Conservation (phyloP, 2,113 vertebrate genomes). For the Clupea harengus region DNA sequence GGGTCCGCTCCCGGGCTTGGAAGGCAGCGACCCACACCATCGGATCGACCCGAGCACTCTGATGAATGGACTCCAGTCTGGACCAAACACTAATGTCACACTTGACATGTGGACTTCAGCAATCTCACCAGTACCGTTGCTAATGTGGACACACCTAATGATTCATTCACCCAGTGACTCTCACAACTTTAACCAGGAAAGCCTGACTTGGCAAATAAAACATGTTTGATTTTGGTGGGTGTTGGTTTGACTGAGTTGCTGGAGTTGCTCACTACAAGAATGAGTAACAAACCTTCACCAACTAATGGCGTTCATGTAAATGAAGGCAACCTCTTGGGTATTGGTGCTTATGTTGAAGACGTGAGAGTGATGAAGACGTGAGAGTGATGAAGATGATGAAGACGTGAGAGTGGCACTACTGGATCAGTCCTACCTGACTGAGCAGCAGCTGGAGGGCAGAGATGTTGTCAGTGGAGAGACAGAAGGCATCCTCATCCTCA, state of each 20-base stretch:
- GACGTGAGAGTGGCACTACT: too few relatives aligned
- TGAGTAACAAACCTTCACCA: too few relatives aligned
- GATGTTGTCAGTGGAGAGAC: conserved; percentile 84
- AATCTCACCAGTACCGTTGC: not conserved
- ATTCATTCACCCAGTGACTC: not conserved
- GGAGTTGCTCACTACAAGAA: not conserved
- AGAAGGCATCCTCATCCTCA: conserved; percentile 85
- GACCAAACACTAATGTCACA: too few relatives aligned
- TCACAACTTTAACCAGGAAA: not conserved
- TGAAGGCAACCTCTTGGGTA: not conserved
- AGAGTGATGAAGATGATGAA: too few relatives aligned
- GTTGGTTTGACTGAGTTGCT: not conserved
- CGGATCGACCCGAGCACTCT: too few relatives aligned
- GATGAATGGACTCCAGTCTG: too few relatives aligned
- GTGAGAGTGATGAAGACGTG: too few relatives aligned
- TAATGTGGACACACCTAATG: not conserved
- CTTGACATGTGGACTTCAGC: not conserved
- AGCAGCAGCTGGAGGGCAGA: conserved; percentile 76
- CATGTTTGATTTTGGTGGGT: not conserved
- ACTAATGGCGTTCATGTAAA: not conserved
- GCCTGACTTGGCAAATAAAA: not conserved
- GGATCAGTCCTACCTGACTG: conserved; percentile 70
- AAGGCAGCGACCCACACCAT: too few relatives aligned
- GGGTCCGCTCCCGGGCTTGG: too few relatives aligned
- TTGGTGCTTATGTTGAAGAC: not conserved